Evolutionary conservation across 1,140 invertebrate genomes (phyloP), one percentile per base, ranked within the genome.

Genomic region (Hyphantria cunea): DNA sequence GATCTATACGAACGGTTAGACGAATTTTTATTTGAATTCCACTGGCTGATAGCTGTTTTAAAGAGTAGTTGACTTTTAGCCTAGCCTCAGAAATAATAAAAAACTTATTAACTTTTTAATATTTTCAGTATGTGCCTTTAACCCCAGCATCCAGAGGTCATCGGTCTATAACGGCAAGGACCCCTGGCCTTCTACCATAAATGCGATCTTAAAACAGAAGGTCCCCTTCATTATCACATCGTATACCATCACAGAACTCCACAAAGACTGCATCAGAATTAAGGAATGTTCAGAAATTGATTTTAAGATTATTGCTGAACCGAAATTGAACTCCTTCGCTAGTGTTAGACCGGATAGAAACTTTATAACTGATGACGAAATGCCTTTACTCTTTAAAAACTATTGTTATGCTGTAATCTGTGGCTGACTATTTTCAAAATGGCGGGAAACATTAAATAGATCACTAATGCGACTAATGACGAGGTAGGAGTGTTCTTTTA

Each of bases 351-450:
- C 95, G 0, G 94, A 95, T 68, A 92, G 94, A 34, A 95, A 95
- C 78, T 95, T 95, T 67, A 93, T 95, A 11, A 94, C 94, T 10
- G 95, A 95, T 66, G 92, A 95, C 48, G 91, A 92, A 15, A 92
- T 89, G 12, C 94, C 95, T 0, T 84, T 95, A 13, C 93, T 95
- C 63, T 95, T 94, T 70, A 95, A 95, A 72, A 96, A 95, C 86
- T 93, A 94, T 84, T 94, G 92, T 80, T 86, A 93, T 62, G 89
- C 91, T 68, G 74, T 92, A 71, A 64, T 94, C 37, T 78, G 75
- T 76, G 82, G 80, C 68, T 72, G 48, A 59, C 13, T 56, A 13
- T 49, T 3, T 25, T 25, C 17, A 25, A 25, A n/a, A 25, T 25
- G 17, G 17, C 1, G 17, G 17, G 17, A 25, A 25, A 25, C 17